Percentiles rank a stretch among this genome's conserved stretches.
phyloP scores from a whole-genome alignment of 2,797 vertebrate genomes.

The Lateolabrax maculatus region DNA sequence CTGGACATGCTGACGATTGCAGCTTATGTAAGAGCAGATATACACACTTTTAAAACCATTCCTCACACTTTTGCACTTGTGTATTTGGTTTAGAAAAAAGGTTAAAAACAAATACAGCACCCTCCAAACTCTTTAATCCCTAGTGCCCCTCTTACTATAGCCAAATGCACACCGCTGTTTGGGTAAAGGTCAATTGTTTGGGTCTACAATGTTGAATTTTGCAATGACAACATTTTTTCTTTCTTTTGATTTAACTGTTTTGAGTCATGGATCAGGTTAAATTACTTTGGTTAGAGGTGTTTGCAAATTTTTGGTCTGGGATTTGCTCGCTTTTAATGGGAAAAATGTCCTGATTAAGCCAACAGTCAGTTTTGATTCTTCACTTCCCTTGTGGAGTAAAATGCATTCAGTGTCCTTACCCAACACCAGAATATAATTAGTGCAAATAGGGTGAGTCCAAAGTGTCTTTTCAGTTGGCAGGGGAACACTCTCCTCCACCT shows the following conservation, averaged over 20 bases:
- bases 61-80: not conserved
- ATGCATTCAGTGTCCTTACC: constrained; percentile 20
- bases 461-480: constrained; percentile 45
- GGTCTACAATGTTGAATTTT: not conserved
- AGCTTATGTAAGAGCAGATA: not conserved
- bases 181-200: not conserved
- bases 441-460: constrained; percentile 7
- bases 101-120: not conserved
- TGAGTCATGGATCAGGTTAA: not conserved
- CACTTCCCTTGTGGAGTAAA: not conserved
- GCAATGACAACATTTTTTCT: not conserved
- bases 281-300: not conserved
- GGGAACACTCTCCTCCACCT: constrained; percentile 25
- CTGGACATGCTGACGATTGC: not conserved
- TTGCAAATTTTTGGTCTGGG: not conserved
- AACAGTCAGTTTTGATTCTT: constrained; percentile 9
- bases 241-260: not conserved
- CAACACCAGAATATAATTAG: constrained; percentile 26
- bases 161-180: not conserved
- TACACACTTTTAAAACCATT: not conserved
- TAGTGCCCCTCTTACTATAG: not conserved
- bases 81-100: not conserved
- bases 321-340: not conserved
- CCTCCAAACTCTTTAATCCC: not conserved
- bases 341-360: not conserved